A percentile compares a stretch with the other conserved stretches of the same genome.
Conservation (phyloP, 2,888 invertebrate species). For the Branchipolynoe longqiensis region DNA sequence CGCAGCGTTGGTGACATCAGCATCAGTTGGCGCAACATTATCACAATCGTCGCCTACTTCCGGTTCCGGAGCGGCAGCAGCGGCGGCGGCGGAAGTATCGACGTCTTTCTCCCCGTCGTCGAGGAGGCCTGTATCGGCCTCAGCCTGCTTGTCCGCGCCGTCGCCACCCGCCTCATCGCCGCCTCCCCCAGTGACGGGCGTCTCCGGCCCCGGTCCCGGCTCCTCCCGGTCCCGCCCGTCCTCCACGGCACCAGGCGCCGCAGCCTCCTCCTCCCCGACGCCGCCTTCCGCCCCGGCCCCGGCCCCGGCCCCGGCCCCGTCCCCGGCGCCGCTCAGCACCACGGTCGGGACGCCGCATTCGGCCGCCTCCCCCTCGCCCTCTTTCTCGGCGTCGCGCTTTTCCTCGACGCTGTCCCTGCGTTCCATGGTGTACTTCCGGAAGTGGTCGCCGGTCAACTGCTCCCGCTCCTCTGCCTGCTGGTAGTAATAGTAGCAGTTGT, state of each 20-base stretch:
- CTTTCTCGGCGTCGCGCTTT: slow-evolving; percentile 43
- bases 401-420: neutral
- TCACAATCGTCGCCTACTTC: neutral
- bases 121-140: neutral
- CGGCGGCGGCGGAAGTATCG: slow-evolving; percentile 8
- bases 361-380: slow-evolving; percentile 63
- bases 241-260: neutral
- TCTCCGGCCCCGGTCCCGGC: slow-evolving; percentile 28
- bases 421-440: too few relatives aligned
- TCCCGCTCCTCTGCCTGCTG: too few relatives aligned
- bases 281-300: slow-evolving; percentile 56
- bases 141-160: neutral
- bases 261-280: neutral
- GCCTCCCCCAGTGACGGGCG: slow-evolving; percentile 1
- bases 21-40: neutral
- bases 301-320: slow-evolving; percentile 51
- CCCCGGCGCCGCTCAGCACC: slow-evolving; percentile 31
- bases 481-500: too few relatives aligned
- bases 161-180: neutral
- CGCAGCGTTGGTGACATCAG: neutral
- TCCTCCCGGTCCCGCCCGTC: too few relatives aligned
- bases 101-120: slow-evolving; percentile 39
- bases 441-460: too few relatives aligned
- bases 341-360: slow-evolving; percentile 64
- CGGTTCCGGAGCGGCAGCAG: neutral